Evolutionary conservation across 2,888 invertebrate genomes (phyloP), one percentile per base, ranked within the genome.

Genomic region (Girardia tigrina): DNA sequence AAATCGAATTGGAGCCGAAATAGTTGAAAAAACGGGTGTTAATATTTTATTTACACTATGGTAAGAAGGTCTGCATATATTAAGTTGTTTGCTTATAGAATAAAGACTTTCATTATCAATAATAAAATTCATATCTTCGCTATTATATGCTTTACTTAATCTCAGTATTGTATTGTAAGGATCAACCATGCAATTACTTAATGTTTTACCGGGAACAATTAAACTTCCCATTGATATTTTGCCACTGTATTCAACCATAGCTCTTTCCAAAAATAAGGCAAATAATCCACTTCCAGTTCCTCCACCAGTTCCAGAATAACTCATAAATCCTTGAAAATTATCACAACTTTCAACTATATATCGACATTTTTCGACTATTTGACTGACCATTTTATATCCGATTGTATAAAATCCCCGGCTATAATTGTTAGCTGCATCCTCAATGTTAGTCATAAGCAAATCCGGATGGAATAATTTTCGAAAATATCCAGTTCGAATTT

Each of bases 121-220:
- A 70, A 77, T 75, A 74, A 78, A 74, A 27, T 92, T 92, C 85
- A 92, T 92, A 87, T 93, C 92, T 0, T 91, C 91, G 85, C 92
- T 92, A 85, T 92, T 92, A 16, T 77, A 42, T 27, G 77, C 75
- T 16, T 73, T 69, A 12, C 77, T 77, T 14, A 77, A 75, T 16
- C 74, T 74, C 70, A 78, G 71, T n/a, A 78, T 77, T 20, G 78
- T 77, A 70, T 78, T 78, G 26, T 78, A 78, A 14, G 78, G 78
- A 69, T 78, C 78, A 14, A 78, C 78, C 36, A 77, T 75, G 28
- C 78, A 78, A 4, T 78, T 77, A 26, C 74, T 73, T 28, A 75
- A 42, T 20, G 73, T 76, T 16, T 78, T 78, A 26, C 78, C 78
- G 27, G 78, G 78, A 71, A 75, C 78, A 36, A 78, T 71, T 26